A percentile compares a stretch with the other conserved stretches of the same genome.
Conservation (phyloP, 1,140 invertebrate species). For the Drosophila eugracilis region DNA sequence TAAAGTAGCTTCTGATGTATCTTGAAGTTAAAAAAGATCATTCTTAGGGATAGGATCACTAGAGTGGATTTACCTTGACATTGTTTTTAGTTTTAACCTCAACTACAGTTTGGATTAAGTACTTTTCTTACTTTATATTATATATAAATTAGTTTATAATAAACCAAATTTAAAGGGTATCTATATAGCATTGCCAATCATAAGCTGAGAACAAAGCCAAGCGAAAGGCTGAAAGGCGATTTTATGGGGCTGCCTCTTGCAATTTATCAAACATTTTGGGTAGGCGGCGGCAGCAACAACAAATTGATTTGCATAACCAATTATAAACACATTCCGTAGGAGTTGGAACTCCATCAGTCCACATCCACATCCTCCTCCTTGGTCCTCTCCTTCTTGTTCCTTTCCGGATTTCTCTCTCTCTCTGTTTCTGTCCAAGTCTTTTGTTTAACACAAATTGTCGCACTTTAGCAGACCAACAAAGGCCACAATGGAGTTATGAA, state of each 20-base stretch:
- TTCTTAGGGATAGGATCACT: too few relatives aligned
- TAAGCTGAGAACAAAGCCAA: not conserved
- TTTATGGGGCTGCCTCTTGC: conserved; percentile 46
- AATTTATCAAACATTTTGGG: conserved; percentile 67
- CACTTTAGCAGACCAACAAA: conserved; percentile 61
- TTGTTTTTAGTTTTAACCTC: too few relatives aligned
- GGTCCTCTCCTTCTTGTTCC: conserved; percentile 9
- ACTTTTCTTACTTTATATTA: too few relatives aligned
- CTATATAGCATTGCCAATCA: not conserved
- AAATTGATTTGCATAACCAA: conserved; percentile 84
- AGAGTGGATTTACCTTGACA: too few relatives aligned
- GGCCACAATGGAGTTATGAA: conserved; percentile 9
- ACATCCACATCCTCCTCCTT: not conserved
- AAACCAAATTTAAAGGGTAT: conserved; percentile 9
- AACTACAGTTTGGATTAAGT: too few relatives aligned
- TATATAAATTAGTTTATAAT: too few relatives aligned
- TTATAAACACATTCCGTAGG: conserved; percentile 78
- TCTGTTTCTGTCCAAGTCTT: conserved; percentile 43
- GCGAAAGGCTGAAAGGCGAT: conserved; percentile 10
- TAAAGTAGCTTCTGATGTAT: too few relatives aligned
- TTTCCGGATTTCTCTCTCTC: conserved; percentile 10
- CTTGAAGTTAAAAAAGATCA: too few relatives aligned
- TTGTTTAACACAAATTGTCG: conserved; percentile 71
- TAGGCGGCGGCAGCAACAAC: conserved; percentile 36
- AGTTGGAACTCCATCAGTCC: conserved; percentile 6